These are phyloP conservation scores for Phortica magna DNA, from an alignment of 2,888 invertebrate species.

Conservation along the genomic window DNA sequence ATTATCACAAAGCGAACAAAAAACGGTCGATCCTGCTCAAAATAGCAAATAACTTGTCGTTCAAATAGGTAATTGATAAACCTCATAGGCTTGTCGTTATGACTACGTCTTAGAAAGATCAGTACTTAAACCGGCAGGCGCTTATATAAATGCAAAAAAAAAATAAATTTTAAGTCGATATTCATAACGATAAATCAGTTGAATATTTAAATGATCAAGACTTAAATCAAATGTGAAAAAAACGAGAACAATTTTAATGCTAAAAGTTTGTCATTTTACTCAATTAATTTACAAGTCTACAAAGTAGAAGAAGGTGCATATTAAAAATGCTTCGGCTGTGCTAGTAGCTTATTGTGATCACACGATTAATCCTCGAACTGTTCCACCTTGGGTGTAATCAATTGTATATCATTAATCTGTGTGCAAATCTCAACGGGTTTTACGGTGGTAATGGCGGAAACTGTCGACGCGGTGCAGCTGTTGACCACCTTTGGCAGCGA, in stretches of 20 bases:
- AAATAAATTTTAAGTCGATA: too few relatives aligned
- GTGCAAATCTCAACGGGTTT: conserved; percentile 54
- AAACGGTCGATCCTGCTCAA: too few relatives aligned
- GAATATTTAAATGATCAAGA: too few relatives aligned
- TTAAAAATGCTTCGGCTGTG: background rate
- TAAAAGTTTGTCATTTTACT: background rate
- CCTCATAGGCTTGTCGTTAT: too few relatives aligned
- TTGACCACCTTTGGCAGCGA: conserved; percentile 39
- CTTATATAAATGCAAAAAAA: too few relatives aligned
- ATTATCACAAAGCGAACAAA: too few relatives aligned
- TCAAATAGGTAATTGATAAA: too few relatives aligned
- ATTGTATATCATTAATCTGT: conserved; percentile 60
- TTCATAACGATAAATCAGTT: too few relatives aligned
- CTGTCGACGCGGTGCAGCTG: conserved; percentile 29
- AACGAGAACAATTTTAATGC: background rate
- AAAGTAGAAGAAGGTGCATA: background rate
- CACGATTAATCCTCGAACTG: background rate
- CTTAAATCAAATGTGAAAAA: background rate
- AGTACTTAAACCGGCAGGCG: too few relatives aligned
- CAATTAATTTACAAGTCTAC: conserved; percentile 8
- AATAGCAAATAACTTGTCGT: too few relatives aligned
- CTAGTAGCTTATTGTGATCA: background rate
- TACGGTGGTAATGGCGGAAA: conserved; percentile 25
- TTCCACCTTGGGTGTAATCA: conserved; percentile 66
- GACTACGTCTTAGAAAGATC: too few relatives aligned